Evolutionary conservation across 2,113 vertebrate species (phyloP).

Genomic region (Tretioscincus oriximinensis): DNA sequence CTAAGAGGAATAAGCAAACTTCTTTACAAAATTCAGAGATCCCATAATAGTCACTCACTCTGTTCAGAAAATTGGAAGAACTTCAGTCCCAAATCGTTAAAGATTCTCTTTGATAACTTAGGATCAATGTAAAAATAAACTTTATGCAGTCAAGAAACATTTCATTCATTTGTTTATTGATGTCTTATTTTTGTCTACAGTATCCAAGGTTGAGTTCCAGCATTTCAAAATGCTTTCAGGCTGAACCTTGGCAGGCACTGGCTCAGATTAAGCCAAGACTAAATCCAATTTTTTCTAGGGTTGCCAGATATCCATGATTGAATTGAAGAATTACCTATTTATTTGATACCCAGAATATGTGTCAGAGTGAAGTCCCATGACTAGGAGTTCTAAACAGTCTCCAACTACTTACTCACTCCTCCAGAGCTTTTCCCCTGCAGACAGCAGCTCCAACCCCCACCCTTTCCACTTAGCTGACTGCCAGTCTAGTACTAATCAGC

Average conservation of each 20-base stretch:
- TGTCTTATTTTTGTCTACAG: neutral
- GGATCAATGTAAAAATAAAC: neutral
- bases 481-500: slow-evolving; percentile 6
- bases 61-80: neutral
- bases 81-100: neutral
- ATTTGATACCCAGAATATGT: slow-evolving; percentile 4
- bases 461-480: slow-evolving; percentile 15
- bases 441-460: neutral
- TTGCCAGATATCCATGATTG: slow-evolving; percentile 37
- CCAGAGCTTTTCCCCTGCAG: neutral
- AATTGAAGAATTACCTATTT: slow-evolving; percentile 5
- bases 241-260: neutral
- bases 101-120: neutral
- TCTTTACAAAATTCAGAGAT: neutral
- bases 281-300: slow-evolving; percentile 21
- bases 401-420: neutral
- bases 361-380: neutral
- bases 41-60: neutral
- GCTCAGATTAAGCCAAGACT: slow-evolving; percentile 15
- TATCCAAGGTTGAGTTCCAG: neutral
- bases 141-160: neutral
- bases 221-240: slow-evolving; percentile 5
- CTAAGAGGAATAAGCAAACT: neutral
- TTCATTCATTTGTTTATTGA: neutral
- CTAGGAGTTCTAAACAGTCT: neutral